Conservation (phyloP, 1,140 invertebrate genomes). For the Coenobita brevimanus region DNA sequence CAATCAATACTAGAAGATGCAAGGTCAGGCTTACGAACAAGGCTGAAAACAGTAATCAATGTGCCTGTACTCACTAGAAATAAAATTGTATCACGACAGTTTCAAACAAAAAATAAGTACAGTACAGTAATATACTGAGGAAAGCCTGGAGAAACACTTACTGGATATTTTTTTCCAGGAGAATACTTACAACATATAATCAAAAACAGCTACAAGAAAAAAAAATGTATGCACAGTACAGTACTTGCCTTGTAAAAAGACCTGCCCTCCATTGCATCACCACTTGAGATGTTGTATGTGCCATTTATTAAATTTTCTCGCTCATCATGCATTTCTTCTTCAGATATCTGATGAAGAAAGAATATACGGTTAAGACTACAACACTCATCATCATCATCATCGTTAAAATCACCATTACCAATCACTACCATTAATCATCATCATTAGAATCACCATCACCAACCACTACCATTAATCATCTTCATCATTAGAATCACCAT, state of each 20-base stretch:
- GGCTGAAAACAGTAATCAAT: too few species aligned
- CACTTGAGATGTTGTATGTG: constrained; percentile 44
- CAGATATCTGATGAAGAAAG: constrained; percentile 32
- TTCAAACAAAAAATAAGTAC: too few species aligned
- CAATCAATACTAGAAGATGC: too few species aligned
- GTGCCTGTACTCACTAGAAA: too few species aligned
- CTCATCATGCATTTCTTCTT: constrained; percentile 48
- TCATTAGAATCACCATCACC: neutral
- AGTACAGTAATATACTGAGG: too few species aligned
- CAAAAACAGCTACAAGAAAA: too few species aligned
- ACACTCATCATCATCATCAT: neutral
- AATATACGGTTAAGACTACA: neutral
- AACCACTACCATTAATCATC: neutral
- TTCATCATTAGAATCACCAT: neutral
- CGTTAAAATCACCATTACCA: neutral
- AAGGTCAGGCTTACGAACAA: too few species aligned
- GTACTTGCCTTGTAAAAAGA: constrained; percentile 63
- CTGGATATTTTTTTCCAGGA: too few species aligned
- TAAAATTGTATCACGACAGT: too few species aligned
- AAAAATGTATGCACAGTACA: too few species aligned
- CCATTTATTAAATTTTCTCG: constrained; percentile 53
- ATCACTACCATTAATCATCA: neutral
- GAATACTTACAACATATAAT: too few species aligned
- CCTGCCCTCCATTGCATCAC: constrained; percentile 48
- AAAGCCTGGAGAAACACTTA: too few species aligned